Conservation (phyloP, 2,797 vertebrate genomes). For the Parambassis ranga region DNA sequence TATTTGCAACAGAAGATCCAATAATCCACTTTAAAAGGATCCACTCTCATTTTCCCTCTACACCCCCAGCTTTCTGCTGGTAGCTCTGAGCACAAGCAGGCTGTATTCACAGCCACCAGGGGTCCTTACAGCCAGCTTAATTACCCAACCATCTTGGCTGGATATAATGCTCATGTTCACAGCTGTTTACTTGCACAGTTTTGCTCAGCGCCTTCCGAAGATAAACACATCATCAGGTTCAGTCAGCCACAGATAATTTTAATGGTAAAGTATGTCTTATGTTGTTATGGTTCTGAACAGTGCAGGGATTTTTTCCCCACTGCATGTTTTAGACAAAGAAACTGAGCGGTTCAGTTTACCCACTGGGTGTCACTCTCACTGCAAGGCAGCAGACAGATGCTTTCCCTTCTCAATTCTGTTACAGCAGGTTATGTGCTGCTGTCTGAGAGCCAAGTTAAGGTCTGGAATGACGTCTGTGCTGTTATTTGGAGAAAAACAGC, state of each 20-base stretch:
- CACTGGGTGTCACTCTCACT: slow-evolving; percentile 69
- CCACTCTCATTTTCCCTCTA: neutral
- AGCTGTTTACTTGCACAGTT: neutral
- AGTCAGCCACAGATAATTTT: neutral
- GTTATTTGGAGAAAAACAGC: slow-evolving; percentile 5
- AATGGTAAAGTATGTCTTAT: neutral
- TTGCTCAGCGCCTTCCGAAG: neutral
- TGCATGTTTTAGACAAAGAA: slow-evolving; percentile 3
- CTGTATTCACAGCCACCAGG: slow-evolving; percentile 21
- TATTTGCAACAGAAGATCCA: slow-evolving; percentile 43
- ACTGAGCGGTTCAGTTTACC: slow-evolving; percentile 41
- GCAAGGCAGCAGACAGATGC: neutral
- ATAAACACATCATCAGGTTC: neutral
- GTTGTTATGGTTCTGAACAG: neutral
- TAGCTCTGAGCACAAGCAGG: slow-evolving; percentile 2
- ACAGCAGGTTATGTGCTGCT: neutral
- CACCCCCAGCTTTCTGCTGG: neutral
- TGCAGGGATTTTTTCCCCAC: neutral
- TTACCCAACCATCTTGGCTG: slow-evolving; percentile 7
- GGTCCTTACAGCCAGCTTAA: slow-evolving; percentile 11
- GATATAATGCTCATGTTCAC: neutral
- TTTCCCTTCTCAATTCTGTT: neutral
- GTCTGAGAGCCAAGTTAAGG: slow-evolving; percentile 15
- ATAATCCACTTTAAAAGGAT: slow-evolving; percentile 43
- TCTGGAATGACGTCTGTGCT: slow-evolving; percentile 19